Base-by-base conservation (phyloP, 2,113 vertebrate species). In the Proteles cristata region DNA sequence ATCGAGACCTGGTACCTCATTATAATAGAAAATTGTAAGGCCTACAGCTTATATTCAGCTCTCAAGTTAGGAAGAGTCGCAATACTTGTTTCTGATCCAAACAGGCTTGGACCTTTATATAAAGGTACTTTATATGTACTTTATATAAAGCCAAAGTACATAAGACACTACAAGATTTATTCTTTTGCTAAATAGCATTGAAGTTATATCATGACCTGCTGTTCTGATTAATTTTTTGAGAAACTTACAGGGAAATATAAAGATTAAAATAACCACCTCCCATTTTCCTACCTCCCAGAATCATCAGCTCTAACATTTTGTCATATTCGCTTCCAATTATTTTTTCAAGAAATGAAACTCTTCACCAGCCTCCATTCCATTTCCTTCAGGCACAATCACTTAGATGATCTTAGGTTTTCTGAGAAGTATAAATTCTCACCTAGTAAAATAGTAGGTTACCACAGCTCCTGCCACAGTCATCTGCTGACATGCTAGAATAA, bases 401-500 rank as follows among this genome's bases (percentile, higher is more conserved):
- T 31, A 39, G 39, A 45, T 76, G 87, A 96, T 50, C 33, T 91
- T 66, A 88, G 90, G 35, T 55, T 85, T 92, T 68, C 61, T 65
- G 8, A 68, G 9, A 43, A 74, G 17, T 96, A 88, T 4, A 65
- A 92, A 79, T 81, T 39, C 98, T 98, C 95, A 99, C 99, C 99
- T 99, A 95, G 99, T 99, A 90, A 99, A 99, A 98, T 99, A 99
- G 98, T 99, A 99, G 0, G 99, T 99, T 94, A 99, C 99, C 88
- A 99, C 99, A 31, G 99, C 99, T 26, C 99, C 99, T 0, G 99
- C 99, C 39, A 99, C 99, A 0, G 99, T 99, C 99, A 99, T 99
- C 98, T 99, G 99, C 98, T 99, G 99, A 98, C 99, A 99, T 1
- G 99, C 99, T 81, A 99, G 98, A 95, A 99, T 99, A 98, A 99